Evolutionary conservation across 30 jellyfish, hydroid and myxozoan species (phyloP).

Genomic region (Cassiopea andromeda): DNA sequence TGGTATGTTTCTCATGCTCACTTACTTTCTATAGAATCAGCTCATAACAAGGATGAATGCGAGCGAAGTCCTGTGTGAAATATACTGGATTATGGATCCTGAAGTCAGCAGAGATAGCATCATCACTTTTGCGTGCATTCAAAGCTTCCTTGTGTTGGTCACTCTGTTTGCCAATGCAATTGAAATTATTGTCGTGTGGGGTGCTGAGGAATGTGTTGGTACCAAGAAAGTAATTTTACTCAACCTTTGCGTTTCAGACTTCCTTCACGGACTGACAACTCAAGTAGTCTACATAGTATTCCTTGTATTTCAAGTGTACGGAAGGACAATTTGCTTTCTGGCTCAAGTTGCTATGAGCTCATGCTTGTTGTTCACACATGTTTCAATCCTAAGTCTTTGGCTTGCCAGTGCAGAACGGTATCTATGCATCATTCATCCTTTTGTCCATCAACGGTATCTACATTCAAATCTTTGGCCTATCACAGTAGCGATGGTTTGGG

Average conservation of each 20-base stretch:
- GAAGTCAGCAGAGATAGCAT: background rate
- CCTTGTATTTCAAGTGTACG: conserved; percentile 2
- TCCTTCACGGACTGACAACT: background rate
- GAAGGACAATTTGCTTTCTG: background rate
- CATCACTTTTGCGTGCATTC: background rate
- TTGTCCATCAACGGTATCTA: background rate
- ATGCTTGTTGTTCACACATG: background rate
- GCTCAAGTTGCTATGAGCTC: background rate
- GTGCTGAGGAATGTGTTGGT: background rate
- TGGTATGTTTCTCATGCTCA: background rate
- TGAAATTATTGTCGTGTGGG: conserved; percentile 7
- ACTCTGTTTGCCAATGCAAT: conserved; percentile 8
- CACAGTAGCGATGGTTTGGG: conserved; percentile 6
- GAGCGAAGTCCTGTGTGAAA: background rate
- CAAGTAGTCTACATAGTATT: conserved; percentile 6
- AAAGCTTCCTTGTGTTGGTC: background rate
- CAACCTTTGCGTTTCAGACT: conserved; percentile 9
- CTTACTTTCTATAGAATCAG: background rate
- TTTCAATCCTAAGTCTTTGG: conserved; percentile 2
- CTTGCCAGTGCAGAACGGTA: conserved; percentile 48
- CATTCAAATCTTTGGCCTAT: background rate
- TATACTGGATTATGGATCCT: conserved; percentile 27
- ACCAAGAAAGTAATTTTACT: conserved; percentile 14
- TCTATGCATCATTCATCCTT: conserved; percentile 23
- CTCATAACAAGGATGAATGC: background rate